Conservation (phyloP, 2,113 vertebrate genomes). For the Hystrix cristata region DNA sequence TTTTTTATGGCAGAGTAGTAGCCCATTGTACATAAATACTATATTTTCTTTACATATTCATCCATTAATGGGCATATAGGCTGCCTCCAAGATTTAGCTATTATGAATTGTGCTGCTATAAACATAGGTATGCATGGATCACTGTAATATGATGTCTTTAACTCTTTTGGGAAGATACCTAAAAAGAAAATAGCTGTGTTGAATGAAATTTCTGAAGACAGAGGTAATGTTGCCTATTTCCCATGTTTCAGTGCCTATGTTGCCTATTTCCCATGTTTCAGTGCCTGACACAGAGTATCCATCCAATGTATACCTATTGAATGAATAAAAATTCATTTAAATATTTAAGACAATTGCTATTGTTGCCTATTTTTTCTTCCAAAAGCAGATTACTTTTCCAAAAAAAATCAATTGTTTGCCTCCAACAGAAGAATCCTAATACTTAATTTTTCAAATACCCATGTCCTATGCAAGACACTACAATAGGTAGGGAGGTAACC, state of each 20-base stretch:
- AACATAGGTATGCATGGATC: too few species aligned
- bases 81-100: too few species aligned
- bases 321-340: conserved; percentile 16
- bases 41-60: too few species aligned
- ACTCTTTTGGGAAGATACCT: too few species aligned
- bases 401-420: conserved; percentile 7
- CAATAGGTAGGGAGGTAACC: background rate
- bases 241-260: background rate
- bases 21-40: too few species aligned
- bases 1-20: too few species aligned
- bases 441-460: conserved; percentile 34
- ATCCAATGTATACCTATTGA: background rate
- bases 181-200: too few species aligned
- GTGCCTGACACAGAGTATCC: background rate
- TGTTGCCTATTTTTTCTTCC: background rate
- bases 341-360: background rate
- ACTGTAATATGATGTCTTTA: too few species aligned
- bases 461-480: background rate
- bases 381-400: background rate
- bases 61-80: too few species aligned
- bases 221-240: background rate
- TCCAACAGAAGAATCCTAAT: background rate
- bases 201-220: too few species aligned
- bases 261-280: background rate
- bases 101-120: too few species aligned